A percentile compares a stretch with the other conserved stretches of the same genome.
phyloP scores from a whole-genome alignment of 2,888 invertebrate species.

The Fabriciana adippe region DNA sequence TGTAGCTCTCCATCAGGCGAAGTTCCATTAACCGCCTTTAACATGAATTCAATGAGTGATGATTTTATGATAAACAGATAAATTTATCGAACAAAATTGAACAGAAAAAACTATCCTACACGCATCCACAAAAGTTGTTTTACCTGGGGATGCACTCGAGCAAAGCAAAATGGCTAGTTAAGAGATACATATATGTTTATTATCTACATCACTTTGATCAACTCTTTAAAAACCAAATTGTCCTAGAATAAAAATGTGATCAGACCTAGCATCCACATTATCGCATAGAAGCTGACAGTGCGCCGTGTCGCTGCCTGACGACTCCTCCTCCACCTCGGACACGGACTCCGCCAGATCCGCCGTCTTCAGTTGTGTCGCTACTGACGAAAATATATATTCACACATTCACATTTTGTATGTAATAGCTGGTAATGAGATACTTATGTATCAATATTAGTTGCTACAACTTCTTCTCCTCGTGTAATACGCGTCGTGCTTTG shows the following conservation, averaged over 20 bases:
- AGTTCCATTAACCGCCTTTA: slow-evolving; percentile 85
- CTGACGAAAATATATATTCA: slow-evolving; percentile 39
- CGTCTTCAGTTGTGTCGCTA: slow-evolving; percentile 71
- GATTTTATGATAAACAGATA: too few relatives aligned
- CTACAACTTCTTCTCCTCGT: too few relatives aligned
- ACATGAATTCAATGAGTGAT: neutral
- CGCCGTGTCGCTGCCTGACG: slow-evolving; percentile 80
- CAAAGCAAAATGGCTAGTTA: too few relatives aligned
- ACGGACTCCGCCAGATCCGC: slow-evolving; percentile 82
- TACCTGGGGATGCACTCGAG: too few relatives aligned
- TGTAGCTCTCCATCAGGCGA: slow-evolving; percentile 75
- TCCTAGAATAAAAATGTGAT: neutral
- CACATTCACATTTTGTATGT: slow-evolving; percentile 20
- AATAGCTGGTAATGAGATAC: too few relatives aligned
- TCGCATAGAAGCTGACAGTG: slow-evolving; percentile 76
- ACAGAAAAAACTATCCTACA: too few relatives aligned
- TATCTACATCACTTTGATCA: too few relatives aligned
- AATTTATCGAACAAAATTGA: too few relatives aligned
- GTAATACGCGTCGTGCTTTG: too few relatives aligned
- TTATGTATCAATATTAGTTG: too few relatives aligned
- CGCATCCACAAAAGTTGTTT: neutral
- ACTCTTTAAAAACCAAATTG: neutral
- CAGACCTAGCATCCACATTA: slow-evolving; percentile 73
- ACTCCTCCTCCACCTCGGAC: slow-evolving; percentile 84
- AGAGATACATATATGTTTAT: neutral